phyloP scores from a whole-genome alignment of 2,797 vertebrate species.

The Sebastes minor region DNA sequence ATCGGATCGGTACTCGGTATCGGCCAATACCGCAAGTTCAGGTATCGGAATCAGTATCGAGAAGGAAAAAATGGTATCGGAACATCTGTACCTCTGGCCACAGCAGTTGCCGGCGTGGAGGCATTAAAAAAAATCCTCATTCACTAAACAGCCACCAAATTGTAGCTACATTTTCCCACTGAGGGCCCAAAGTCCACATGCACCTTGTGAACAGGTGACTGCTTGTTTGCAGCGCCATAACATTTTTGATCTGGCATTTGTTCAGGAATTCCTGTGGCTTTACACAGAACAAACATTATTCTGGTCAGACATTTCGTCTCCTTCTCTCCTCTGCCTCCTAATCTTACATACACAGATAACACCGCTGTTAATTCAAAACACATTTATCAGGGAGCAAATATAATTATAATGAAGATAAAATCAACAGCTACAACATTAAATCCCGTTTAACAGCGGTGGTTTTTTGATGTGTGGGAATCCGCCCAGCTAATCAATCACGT shows the following conservation, averaged over 20 bases:
- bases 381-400: not conserved
- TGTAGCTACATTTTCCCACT: not conserved
- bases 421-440: not conserved
- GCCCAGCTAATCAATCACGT: slow-evolving; percentile 51
- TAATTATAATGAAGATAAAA: not conserved
- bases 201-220: not conserved
- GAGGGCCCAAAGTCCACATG: not conserved
- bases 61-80: too few relatives aligned
- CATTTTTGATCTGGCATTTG: not conserved
- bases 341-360: not conserved
- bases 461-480: slow-evolving; percentile 55
- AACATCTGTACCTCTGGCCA: too few relatives aligned
- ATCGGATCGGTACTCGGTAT: too few relatives aligned
- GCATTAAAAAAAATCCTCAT: too few relatives aligned
- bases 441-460: not conserved
- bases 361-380: not conserved
- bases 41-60: too few relatives aligned
- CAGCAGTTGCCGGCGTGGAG: not conserved
- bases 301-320: not conserved
- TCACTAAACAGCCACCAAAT: not conserved
- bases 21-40: too few relatives aligned
- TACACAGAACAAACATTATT: not conserved
- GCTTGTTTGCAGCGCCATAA: not conserved
- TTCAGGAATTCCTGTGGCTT: not conserved
- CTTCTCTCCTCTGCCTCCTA: not conserved